phyloP scores from a whole-genome alignment of 1,140 invertebrate species.

The Philotrypesis tridentata region DNA sequence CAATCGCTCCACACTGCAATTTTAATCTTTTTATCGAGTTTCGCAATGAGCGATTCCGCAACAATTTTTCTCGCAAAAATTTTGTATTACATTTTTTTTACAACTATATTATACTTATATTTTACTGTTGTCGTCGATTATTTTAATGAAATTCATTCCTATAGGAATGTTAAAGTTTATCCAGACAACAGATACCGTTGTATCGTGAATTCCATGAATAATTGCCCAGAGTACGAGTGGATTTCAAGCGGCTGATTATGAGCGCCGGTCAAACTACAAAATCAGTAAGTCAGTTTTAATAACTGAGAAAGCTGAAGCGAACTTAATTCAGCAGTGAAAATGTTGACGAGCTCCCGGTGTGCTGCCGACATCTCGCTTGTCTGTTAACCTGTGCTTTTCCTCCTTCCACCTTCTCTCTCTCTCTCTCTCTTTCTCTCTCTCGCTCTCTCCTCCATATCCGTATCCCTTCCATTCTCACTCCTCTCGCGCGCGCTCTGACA shows the following conservation, averaged over 20 bases:
- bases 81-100: no score
- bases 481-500: neutral
- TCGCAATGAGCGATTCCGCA: no score
- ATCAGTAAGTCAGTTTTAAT: neutral
- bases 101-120: no score
- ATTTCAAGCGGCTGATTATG: neutral
- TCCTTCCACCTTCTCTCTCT: neutral
- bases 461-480: neutral
- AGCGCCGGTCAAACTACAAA: neutral
- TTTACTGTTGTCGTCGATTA: no score
- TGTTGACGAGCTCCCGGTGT: neutral
- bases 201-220: no score
- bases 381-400: constrained; percentile 46
- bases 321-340: neutral
- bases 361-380: constrained; percentile 21
- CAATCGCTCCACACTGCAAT: neutral
- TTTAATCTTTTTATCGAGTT: neutral
- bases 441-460: no score
- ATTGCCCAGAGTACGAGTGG: no score
- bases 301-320: neutral
- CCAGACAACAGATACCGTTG: no score
- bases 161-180: no score
- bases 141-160: no score
- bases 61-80: no score
- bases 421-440: no score